Base-by-base conservation (phyloP, 2,888 invertebrate genomes). In the Dione vanillae region DNA sequence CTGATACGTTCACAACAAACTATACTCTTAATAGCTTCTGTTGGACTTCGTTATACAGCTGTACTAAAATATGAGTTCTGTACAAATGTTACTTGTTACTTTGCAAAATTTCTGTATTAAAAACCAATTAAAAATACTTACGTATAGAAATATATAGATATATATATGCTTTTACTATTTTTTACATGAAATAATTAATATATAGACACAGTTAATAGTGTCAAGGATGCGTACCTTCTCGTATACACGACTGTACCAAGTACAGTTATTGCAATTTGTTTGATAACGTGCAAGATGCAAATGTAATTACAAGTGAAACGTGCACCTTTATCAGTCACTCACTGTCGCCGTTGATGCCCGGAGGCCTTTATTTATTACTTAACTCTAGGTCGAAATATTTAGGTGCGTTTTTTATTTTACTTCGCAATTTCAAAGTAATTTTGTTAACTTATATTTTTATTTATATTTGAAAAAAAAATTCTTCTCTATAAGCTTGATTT, bases 271-370 rank as follows among this genome's bases (percentile, higher is more conserved):
- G 35, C 27, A 61, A 61, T 16, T 45, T n/a, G 27, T 45, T 61
- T 16, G 11, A 35, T 45, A n/a, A 45, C 43, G 45, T 16, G 56
- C 37, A 37, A 10, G 16, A 37, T 56, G 37, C 65, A 43, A 56
- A 66, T 49, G 49, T 49, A 11, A 19, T 66, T 43, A 54, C 45
- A 66, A 35, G 12, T 56, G 19, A 64, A 27, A 45, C 45, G 45
- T 49, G 27, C 41, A 20, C 56, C 35, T 59, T 59, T 49, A 51
- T 67, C 41, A 49, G 59, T 51, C 59, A 67, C 12, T 27, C 16
- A 16, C n/a, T 59, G 49, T 49, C 59, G 7, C 27, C 10, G 9
- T 5, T 8, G 20, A 16, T 43, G 2, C 5, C 11, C 9, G 43
- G 20, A 20, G 20, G 59, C 2, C 10, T n/a, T 37, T n/a, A 5